Base-by-base conservation (phyloP, 2,113 vertebrate genomes). In the Brachyistius frenatus region DNA sequence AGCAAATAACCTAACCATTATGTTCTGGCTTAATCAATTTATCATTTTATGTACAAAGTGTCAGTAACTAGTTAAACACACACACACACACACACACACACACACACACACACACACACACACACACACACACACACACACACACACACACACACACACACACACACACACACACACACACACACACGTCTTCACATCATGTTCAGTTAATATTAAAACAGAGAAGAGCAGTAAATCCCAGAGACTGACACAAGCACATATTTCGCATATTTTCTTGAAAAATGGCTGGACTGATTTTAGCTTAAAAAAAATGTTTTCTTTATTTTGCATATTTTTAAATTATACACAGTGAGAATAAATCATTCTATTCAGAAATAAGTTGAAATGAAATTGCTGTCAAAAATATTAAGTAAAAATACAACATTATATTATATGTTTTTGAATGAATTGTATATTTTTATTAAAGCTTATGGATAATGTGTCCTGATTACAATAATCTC, bases 391-490 rank as follows among this genome's bases (percentile, higher is more conserved):
- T 36, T 7, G 52, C 8, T 54, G 1, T 13, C 35, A 7, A 23
- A 2, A 44, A 62, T 44, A 44, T 44, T 13, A 9, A 44, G 10
- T 44, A 44, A 44, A 44, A 11, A 44, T 11, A 13, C 41, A 11
- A 3, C 41, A 3, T 44, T 44, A 11, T 44, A 13, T 13, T 13
- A 44, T 44, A 44, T 11, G 41, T 44, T 11, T 11, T 44, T 13
- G 10, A 13, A 11, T 11, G 41, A 44, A 44, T 44, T 44, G 3
- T 13, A 44, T 13, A 9, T 44, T 44, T 44, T 13, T 50, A 10
- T 58, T 33, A 13, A 76, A 52, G 30, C 31, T 44, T 46, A 44
- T 62, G 30, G n/a, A 74, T 44, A 47, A 77, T 46, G 64, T 82
- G 16, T 35, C 10, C 35, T 41, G 4, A 70, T 67, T 6, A 39